Conservation (phyloP, 2,113 vertebrate species). For the Aplodontia rufa region DNA sequence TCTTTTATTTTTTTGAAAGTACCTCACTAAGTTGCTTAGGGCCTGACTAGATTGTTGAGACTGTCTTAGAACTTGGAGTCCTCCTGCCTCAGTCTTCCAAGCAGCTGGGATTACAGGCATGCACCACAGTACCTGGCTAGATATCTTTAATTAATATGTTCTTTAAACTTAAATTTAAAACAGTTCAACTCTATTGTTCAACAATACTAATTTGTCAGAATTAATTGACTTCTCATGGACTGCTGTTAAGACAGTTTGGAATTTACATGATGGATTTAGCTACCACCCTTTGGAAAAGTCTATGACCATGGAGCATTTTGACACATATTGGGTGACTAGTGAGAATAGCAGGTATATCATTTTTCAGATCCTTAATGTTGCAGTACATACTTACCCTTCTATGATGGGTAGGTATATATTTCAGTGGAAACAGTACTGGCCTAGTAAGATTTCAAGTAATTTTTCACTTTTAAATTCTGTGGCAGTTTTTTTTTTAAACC, state of each 20-base stretch:
- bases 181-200: not conserved
- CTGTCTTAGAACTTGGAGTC: no score
- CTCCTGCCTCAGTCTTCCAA: no score
- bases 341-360: not conserved
- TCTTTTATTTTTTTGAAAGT: no score
- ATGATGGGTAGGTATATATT: not conserved
- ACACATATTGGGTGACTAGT: not conserved
- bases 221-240: not conserved
- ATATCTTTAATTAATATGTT: not conserved
- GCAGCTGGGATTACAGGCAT: no score
- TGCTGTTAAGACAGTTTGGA: not conserved
- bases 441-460: not conserved
- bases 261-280: not conserved
- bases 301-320: not conserved
- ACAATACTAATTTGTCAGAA: not conserved
- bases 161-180: conserved; percentile 18
- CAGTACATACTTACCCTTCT: not conserved
- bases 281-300: not conserved
- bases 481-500: not conserved
- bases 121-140: no score
- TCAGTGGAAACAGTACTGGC: not conserved
- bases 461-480: not conserved
- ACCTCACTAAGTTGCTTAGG: no score
- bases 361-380: not conserved
- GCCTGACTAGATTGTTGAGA: no score